phyloP scores from a whole-genome alignment of 2,797 vertebrate species.

The Aldrovandia affinis region DNA sequence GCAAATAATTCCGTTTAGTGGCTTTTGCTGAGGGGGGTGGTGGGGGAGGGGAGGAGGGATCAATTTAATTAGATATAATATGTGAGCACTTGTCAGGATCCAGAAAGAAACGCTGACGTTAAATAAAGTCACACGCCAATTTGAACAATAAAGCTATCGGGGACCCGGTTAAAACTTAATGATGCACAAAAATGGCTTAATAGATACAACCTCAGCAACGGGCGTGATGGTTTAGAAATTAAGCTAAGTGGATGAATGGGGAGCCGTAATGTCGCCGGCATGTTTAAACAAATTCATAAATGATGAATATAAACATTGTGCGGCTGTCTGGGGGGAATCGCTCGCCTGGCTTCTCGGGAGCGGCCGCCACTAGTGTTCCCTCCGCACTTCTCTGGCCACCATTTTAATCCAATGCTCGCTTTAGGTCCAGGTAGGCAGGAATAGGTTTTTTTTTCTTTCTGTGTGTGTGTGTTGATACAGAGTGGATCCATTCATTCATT shows the following conservation, averaged over 20 bases:
- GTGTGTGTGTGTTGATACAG: neutral
- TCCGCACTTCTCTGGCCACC: conserved; percentile 34
- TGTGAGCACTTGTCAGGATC: conserved; percentile 95
- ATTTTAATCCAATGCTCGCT: neutral
- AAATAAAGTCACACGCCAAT: conserved; percentile 90
- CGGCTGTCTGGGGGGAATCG: conserved; percentile 33
- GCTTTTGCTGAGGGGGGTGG: conserved; percentile 75
- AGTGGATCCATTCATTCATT: neutral
- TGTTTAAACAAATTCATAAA: conserved; percentile 82
- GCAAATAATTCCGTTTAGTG: conserved; percentile 99
- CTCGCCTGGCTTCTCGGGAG: conserved; percentile 42
- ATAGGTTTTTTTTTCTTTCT: neutral
- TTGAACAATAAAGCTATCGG: conserved; percentile 96
- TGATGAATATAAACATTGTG: conserved; percentile 62
- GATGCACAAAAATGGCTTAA: conserved; percentile 93
- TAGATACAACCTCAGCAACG: conserved; percentile 87
- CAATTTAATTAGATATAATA: conserved; percentile 99
- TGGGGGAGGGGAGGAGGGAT: conserved; percentile 79
- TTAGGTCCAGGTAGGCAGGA: neutral
- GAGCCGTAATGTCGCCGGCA: conserved; percentile 78
- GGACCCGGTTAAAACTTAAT: conserved; percentile 94
- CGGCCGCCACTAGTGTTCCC: neutral
- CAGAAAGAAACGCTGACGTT: conserved; percentile 96
- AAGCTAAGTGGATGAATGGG: conserved; percentile 85
- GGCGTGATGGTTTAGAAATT: conserved; percentile 84